Evolutionary conservation across 2,797 vertebrate species (phyloP).

Genomic region (Aplochiton taeniatus): DNA sequence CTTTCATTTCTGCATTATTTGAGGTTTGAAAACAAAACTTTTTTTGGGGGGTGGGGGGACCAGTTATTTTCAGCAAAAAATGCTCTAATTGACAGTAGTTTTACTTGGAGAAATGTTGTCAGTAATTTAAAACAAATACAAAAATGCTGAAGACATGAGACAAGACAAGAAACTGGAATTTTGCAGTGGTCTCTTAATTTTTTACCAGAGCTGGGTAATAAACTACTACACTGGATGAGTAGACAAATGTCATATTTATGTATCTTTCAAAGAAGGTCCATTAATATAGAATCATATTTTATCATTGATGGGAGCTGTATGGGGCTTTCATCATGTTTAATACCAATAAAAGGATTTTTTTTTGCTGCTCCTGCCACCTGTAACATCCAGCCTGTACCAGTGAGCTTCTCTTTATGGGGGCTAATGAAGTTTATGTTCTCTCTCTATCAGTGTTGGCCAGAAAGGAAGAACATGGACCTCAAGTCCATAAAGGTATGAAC

Average conservation of each 20-base stretch:
- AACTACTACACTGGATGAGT: constrained; percentile 43
- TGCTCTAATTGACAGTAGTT: too few species aligned
- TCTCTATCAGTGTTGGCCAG: constrained; percentile 77
- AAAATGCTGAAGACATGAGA: too few species aligned
- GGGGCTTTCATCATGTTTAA: constrained; percentile 69
- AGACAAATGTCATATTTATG: constrained; percentile 67
- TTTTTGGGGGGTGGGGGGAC: too few species aligned
- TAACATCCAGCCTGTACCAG: constrained; percentile 43
- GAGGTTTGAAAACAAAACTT: too few species aligned
- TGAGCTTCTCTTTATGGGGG: constrained; percentile 43
- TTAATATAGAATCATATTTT: constrained; percentile 69
- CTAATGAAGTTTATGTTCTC: constrained; percentile 66
- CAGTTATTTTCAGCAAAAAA: too few species aligned
- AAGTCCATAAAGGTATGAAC: constrained; percentile 84
- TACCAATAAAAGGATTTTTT: constrained; percentile 61
- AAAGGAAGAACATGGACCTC: constrained; percentile 74
- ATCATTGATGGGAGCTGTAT: constrained; percentile 68
- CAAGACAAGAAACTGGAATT: too few species aligned
- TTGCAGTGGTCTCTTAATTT: too few species aligned
- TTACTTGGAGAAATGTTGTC: too few species aligned
- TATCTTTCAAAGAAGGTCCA: constrained; percentile 64
- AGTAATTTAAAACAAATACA: too few species aligned
- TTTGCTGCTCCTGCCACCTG: constrained; percentile 46
- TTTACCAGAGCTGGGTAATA: constrained; percentile 54
- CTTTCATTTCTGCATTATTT: too few species aligned